A percentile compares a stretch with the other conserved stretches of the same genome.
Evolutionary conservation across 2,113 vertebrate genomes (phyloP).

Genomic region (Litocranius walleri): DNA sequence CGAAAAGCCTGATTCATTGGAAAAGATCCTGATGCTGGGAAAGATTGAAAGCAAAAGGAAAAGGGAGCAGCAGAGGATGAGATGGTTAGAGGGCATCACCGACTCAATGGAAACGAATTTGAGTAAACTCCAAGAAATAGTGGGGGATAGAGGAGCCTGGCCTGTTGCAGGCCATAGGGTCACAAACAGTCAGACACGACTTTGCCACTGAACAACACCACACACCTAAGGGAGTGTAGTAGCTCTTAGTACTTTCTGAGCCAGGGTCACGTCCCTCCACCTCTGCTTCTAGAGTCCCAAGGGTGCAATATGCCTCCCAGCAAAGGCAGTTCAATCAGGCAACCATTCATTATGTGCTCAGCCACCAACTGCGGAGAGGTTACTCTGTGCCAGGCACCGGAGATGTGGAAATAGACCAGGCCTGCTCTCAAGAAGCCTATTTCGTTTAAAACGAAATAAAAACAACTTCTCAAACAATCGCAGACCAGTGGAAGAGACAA

Average conservation of each 20-base stretch:
- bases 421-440: background rate
- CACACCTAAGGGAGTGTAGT: background rate
- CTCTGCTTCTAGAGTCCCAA: background rate
- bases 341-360: background rate
- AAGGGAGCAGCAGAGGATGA: background rate
- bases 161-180: background rate
- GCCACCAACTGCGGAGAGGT: background rate
- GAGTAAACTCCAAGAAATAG: background rate
- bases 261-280: background rate
- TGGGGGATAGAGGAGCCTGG: background rate
- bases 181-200: background rate
- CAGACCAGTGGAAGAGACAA: background rate
- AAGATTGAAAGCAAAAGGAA: background rate
- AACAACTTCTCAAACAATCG: background rate
- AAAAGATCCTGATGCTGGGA: background rate
- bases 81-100: background rate
- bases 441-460: background rate
- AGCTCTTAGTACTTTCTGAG: background rate
- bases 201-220: background rate
- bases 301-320: background rate
- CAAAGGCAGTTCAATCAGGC: background rate
- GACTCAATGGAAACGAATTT: background rate
- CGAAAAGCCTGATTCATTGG: background rate
- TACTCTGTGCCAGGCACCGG: background rate
- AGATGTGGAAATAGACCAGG: background rate